phyloP scores from a whole-genome alignment of 2,797 vertebrate species.

The Delichon dasypus region DNA sequence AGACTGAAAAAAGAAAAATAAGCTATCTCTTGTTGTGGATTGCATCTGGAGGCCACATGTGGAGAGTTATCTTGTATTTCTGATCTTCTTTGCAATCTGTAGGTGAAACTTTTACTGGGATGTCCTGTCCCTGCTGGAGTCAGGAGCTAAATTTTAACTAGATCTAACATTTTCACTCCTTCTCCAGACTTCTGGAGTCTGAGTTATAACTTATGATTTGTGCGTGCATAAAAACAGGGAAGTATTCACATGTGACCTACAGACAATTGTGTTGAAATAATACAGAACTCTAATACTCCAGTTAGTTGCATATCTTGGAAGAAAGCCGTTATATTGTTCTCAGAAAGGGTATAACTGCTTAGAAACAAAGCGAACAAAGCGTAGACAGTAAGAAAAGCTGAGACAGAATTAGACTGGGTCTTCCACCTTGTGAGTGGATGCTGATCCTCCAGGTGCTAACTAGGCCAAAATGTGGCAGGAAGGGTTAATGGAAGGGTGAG shows the following conservation, averaged over 20 bases:
- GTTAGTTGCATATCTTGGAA: background rate
- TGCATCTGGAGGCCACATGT: background rate
- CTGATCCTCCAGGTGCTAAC: background rate
- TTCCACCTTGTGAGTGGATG: background rate
- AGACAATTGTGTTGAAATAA: background rate
- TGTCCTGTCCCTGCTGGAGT: background rate
- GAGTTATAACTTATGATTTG: background rate
- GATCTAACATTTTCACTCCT: background rate
- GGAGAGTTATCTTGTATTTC: background rate
- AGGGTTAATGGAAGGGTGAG: background rate
- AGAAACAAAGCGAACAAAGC: background rate
- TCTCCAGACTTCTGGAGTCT: background rate
- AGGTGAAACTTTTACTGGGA: background rate
- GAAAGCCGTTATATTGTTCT: background rate
- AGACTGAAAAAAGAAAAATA: background rate
- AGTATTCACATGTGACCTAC: background rate
- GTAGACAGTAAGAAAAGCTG: background rate
- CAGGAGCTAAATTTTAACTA: background rate
- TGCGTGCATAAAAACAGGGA: background rate
- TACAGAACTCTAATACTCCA: background rate
- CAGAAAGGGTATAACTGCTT: background rate
- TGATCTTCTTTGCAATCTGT: background rate
- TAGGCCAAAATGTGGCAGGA: background rate
- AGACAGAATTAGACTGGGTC: background rate
- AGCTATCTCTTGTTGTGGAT: background rate